These are phyloP conservation scores for Nebria ingens DNA, from an alignment of 1,140 invertebrate genomes.

Conservation along the genomic window DNA sequence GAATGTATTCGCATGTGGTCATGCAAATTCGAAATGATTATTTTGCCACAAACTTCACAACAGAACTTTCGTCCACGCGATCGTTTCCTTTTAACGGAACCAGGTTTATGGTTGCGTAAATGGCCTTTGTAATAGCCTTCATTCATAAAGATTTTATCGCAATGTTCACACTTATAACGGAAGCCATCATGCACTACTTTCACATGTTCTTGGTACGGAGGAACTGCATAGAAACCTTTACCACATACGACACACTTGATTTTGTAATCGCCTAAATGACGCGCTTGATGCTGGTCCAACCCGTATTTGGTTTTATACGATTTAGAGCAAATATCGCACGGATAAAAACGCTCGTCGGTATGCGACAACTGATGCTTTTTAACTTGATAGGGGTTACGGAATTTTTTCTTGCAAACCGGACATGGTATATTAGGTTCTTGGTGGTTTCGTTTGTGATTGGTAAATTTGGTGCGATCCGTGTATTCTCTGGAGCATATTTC, in stretches of 20 bases:
- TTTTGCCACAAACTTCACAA: constrained; percentile 34
- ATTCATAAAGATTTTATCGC: constrained; percentile 38
- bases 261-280: constrained; percentile 38
- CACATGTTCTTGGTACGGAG: constrained; percentile 33
- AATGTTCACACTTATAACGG: constrained; percentile 33
- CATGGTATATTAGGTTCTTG: constrained; percentile 10
- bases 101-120: constrained; percentile 22
- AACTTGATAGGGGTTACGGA: neutral
- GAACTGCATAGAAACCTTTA: constrained; percentile 27
- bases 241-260: constrained; percentile 33
- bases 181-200: constrained; percentile 23
- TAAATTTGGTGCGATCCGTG: constrained; percentile 17
- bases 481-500: no score
- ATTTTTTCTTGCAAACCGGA: constrained; percentile 9
- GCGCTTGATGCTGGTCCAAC: constrained; percentile 32
- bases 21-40: constrained; percentile 45
- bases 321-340: constrained; percentile 8
- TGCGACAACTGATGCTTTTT: neutral
- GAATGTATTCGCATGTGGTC: constrained; percentile 50
- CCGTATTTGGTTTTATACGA: constrained; percentile 2
- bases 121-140: constrained; percentile 32
- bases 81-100: no score
- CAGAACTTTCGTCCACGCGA: neutral
- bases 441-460: constrained; percentile 16
- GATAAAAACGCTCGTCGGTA: constrained; percentile 3